Conservation (phyloP, 2,797 vertebrate species). For the Micrastur ruficollis region DNA sequence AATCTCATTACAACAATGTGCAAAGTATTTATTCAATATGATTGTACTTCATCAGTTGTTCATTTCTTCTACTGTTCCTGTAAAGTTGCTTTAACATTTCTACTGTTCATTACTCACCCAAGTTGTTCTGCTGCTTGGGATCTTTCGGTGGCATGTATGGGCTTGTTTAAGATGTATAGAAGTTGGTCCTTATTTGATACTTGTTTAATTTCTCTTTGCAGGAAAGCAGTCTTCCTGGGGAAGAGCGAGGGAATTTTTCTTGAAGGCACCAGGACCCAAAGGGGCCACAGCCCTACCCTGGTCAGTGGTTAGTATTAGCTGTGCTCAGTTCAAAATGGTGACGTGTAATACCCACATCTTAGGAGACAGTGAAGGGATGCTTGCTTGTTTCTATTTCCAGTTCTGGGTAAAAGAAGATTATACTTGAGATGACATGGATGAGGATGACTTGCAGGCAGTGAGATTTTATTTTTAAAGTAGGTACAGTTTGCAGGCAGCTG, state of each 20-base stretch:
- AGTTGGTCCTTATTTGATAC: neutral
- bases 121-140: neutral
- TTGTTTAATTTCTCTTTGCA: neutral
- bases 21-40: constrained; percentile 2
- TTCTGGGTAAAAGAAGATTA: neutral
- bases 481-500: constrained; percentile 36
- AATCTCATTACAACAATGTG: constrained; percentile 12
- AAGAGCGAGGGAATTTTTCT: neutral
- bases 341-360: neutral
- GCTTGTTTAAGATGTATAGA: neutral
- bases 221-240: neutral
- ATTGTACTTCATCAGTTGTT: neutral
- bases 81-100: neutral
- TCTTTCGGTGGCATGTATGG: neutral
- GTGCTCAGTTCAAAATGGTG: neutral
- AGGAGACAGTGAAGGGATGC: neutral
- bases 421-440: neutral
- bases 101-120: neutral
- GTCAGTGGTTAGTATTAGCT: neutral
- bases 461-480: constrained; percentile 48
- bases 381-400: neutral
- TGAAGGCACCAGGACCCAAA: neutral
- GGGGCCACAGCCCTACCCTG: neutral
- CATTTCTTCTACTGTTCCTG: neutral
- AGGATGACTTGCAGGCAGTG: neutral